Evolutionary conservation across 2,888 invertebrate species (phyloP), one percentile per base, ranked within the genome.

Genomic region (Biston stratarius): DNA sequence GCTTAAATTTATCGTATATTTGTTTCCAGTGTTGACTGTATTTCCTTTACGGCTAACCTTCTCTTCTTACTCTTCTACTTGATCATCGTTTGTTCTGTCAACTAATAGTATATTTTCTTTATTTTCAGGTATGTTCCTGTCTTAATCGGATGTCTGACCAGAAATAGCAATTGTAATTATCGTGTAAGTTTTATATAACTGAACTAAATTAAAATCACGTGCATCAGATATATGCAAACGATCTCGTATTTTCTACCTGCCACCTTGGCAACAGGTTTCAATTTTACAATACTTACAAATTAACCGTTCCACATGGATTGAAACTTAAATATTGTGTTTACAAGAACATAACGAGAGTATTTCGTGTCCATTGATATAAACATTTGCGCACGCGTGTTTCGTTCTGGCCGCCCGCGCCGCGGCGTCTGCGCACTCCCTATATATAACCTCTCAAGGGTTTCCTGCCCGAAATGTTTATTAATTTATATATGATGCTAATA

Each of bases 401-500:
- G 71, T 33, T 38, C 49, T 38, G 62, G 67, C 59, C 74, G 59
- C 70, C 74, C 80, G 83, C 85, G 88, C 84, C 90, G 78, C 76
- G 57, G 75, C 87, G 91, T 90, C 89, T 89, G 87, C 85, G 82
- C 87, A 82, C 83, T 81, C 77, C 86, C 88, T 89, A 91, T 91
- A 91, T 91, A 87, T 92, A 92, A 83, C 88, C 82, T 82, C 87
- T 86, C 85, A 88, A 92, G 92, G 88, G 90, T 88, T 92, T 91
- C 89, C 90, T 91, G 86, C 84, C 52, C 77, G 81, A 83, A 85
- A 87, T 86, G 87, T 88, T 90, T 92, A 90, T 89, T 88, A 89
- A 90, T 90, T 90, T 89, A 84, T 87, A 86, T 86, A 85, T 85
- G 62, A 85, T 86, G 78, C 85, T 85, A 84, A 84, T 83, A 79